A percentile compares a stretch with the other conserved stretches of the same genome.
phyloP scores from a whole-genome alignment of 2,797 vertebrate genomes.

The Melanotaenia boesemani region DNA sequence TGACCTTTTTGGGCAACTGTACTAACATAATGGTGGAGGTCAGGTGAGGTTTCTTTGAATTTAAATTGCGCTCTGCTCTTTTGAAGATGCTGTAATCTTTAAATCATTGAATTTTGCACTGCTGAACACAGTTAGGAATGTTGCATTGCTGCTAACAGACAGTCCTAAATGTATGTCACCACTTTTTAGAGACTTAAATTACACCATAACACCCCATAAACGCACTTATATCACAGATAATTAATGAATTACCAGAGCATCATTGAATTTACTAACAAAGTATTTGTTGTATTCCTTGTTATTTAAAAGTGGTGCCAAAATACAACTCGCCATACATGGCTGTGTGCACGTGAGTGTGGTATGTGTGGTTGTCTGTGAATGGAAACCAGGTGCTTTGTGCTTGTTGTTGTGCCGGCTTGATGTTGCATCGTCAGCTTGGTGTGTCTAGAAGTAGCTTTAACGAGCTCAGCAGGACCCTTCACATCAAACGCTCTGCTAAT shows the following conservation, averaged over 20 bases:
- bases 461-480: slow-evolving; percentile 63
- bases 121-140: not conserved
- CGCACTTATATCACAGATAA: not conserved
- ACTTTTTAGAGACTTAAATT: too few species aligned
- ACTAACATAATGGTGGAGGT: not conserved
- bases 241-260: slow-evolving; percentile 12
- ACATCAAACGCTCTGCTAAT: slow-evolving; percentile 73
- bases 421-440: slow-evolving; percentile 73
- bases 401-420: slow-evolving; percentile 43
- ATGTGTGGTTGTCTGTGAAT: slow-evolving; percentile 56
- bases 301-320: slow-evolving; percentile 38
- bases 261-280: slow-evolving; percentile 3
- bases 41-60: not conserved
- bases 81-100: not conserved
- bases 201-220: not conserved
- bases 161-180: too few species aligned
- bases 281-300: slow-evolving; percentile 17
- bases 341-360: slow-evolving; percentile 28
- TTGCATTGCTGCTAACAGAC: not conserved
- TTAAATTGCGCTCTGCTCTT: not conserved
- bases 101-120: not conserved
- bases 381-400: slow-evolving; percentile 73
- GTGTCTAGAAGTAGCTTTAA: slow-evolving; percentile 61
- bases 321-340: slow-evolving; percentile 22
- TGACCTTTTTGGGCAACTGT: not conserved